Percentiles rank a stretch among this genome's conserved stretches.
These are phyloP conservation scores for Neoseiulus cucumeris DNA, from an alignment of 1,140 invertebrate species.

Conservation along the genomic window DNA sequence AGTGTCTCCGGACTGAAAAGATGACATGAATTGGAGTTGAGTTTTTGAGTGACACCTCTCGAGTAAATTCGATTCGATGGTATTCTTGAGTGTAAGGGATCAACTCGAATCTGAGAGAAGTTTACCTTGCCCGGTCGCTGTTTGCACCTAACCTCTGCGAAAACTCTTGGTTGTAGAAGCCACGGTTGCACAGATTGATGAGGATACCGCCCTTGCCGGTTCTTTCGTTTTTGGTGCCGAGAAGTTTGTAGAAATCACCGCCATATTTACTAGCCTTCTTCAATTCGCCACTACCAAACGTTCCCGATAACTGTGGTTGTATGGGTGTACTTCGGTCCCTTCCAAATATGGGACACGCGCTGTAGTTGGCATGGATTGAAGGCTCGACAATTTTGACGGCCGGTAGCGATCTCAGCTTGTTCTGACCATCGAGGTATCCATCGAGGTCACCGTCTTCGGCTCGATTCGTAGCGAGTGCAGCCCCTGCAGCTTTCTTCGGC, in stretches of 20 bases:
- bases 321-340: slow-evolving; percentile 22
- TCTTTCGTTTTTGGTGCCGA: neutral
- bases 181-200: slow-evolving; percentile 36
- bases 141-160: slow-evolving; percentile 25
- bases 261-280: slow-evolving; percentile 11
- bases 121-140: neutral
- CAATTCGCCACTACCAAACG: slow-evolving; percentile 11
- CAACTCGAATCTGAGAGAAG: neutral
- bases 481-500: slow-evolving; percentile 43
- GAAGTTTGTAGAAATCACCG: slow-evolving; percentile 11
- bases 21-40: neutral
- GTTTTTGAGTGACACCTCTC: neutral
- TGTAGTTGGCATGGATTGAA: slow-evolving; percentile 53
- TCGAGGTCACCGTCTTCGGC: slow-evolving; percentile 67
- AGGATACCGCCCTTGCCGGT: neutral
- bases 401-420: slow-evolving; percentile 55
- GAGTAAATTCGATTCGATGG: neutral
- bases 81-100: neutral
- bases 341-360: slow-evolving; percentile 56
- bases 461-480: slow-evolving; percentile 31
- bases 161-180: slow-evolving; percentile 85
- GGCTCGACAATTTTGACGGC: slow-evolving; percentile 72
- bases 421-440: neutral
- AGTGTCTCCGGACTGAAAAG: neutral
- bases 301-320: slow-evolving; percentile 3